phyloP scores from a whole-genome alignment of 1,140 invertebrate species.

The Pseudobourletiella spinata region DNA sequence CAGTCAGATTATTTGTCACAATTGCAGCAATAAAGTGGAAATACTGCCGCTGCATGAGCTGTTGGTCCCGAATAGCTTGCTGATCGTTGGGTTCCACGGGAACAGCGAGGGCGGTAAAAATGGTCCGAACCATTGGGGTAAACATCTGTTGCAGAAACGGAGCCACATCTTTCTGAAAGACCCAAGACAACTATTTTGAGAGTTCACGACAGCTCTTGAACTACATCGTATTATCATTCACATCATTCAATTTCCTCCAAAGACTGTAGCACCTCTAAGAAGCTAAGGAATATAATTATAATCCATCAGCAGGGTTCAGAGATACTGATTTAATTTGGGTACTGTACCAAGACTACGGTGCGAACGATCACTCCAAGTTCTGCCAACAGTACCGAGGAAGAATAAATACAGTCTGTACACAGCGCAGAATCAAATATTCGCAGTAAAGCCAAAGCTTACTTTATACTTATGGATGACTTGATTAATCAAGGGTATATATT shows the following conservation, averaged over 20 bases:
- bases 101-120: conserved; percentile 43
- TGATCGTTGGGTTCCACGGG: conserved; percentile 47
- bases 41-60: conserved; percentile 47
- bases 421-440: no score
- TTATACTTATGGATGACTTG: conserved; percentile 54
- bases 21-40: conserved; percentile 49
- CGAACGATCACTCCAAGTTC: no score
- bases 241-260: no score
- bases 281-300: neutral
- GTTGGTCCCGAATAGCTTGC: conserved; percentile 44
- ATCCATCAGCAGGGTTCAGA: neutral
- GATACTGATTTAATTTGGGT: no score
- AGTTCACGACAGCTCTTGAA: neutral
- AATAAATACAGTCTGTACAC: no score
- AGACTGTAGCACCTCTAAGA: no score
- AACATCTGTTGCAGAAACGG: conserved; percentile 50
- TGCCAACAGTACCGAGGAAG: no score
- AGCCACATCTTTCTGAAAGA: conserved; percentile 47
- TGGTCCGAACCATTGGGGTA: conserved; percentile 46
- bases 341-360: no score
- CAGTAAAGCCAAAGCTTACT: conserved; percentile 41
- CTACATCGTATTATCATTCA: neutral
- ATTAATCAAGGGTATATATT: conserved; percentile 53
- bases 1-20: conserved; percentile 45
- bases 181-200: conserved; percentile 36